A percentile compares a stretch with the other conserved stretches of the same genome.
phyloP scores from a whole-genome alignment of 2,113 vertebrate genomes.

The Mormyrus lacerda region DNA sequence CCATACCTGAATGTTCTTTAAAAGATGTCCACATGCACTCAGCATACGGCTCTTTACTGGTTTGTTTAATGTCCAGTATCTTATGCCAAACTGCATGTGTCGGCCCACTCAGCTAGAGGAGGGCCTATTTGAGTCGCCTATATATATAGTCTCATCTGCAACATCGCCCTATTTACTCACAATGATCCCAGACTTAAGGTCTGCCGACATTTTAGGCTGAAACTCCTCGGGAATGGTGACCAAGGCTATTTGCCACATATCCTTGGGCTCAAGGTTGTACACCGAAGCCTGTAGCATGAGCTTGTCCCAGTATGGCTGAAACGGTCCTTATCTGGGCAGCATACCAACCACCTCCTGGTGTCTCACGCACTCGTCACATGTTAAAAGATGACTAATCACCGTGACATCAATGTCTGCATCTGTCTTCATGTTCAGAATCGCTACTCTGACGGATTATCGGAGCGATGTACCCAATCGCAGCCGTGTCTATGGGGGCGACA shows the following conservation, averaged over 20 bases:
- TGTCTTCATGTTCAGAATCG: too few species aligned
- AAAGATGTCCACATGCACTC: neutral
- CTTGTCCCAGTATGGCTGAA: too few species aligned
- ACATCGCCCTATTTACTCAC: neutral
- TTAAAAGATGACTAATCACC: too few species aligned
- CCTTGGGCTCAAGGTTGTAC: neutral
- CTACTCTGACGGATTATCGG: too few species aligned
- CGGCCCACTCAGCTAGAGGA: neutral
- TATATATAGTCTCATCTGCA: neutral
- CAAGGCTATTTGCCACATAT: neutral
- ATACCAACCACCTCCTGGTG: too few species aligned
- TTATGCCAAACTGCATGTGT: neutral
- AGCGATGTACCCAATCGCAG: neutral
- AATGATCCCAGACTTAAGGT: neutral
- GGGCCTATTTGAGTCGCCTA: neutral
- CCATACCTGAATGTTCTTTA: neutral
- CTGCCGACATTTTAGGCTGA: neutral
- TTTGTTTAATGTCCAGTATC: neutral
- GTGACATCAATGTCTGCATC: too few species aligned
- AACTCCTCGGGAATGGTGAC: neutral
- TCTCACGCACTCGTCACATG: too few species aligned
- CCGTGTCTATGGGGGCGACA: neutral
- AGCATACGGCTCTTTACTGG: neutral
- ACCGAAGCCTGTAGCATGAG: too few species aligned
- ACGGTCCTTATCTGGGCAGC: too few species aligned